These are phyloP conservation scores for Eleginops maclovinus DNA, from an alignment of 2,113 vertebrate species.

Conservation along the genomic window DNA sequence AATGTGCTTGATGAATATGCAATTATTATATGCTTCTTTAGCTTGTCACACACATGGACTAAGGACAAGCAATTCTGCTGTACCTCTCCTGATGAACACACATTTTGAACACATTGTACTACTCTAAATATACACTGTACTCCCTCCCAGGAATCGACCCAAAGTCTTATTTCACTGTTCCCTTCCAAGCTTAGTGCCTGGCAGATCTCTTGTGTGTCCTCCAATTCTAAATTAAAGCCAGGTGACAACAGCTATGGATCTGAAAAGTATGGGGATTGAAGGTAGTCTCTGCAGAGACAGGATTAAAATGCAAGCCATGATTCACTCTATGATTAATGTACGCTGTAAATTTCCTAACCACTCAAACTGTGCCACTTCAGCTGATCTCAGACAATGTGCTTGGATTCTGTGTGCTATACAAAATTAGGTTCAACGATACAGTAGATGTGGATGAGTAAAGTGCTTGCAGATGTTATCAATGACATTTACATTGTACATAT, in stretches of 20 bases:
- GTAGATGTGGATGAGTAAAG: background rate
- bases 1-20: background rate
- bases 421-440: conserved; percentile 5
- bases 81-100: background rate
- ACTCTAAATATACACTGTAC: background rate
- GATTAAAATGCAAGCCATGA: conserved; percentile 39
- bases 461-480: conserved; percentile 1
- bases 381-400: background rate
- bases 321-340: conserved; percentile 32
- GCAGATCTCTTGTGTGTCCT: conserved; percentile 36
- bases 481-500: background rate
- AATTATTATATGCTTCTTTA: background rate
- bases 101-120: conserved; percentile 7
- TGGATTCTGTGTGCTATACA: background rate
- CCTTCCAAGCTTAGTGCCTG: conserved; percentile 28
- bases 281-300: conserved; percentile 24
- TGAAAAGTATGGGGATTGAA: conserved; percentile 24
- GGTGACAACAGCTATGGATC: conserved; percentile 27
- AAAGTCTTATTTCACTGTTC: conserved; percentile 11
- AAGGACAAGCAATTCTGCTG: background rate
- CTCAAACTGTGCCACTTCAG: conserved; percentile 14
- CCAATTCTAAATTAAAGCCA: conserved; percentile 59
- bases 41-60: background rate
- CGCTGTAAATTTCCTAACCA: conserved; percentile 14
- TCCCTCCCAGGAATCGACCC: conserved; percentile 10